phyloP scores from a whole-genome alignment of 2,888 invertebrate species.

The Gibbula magus region DNA sequence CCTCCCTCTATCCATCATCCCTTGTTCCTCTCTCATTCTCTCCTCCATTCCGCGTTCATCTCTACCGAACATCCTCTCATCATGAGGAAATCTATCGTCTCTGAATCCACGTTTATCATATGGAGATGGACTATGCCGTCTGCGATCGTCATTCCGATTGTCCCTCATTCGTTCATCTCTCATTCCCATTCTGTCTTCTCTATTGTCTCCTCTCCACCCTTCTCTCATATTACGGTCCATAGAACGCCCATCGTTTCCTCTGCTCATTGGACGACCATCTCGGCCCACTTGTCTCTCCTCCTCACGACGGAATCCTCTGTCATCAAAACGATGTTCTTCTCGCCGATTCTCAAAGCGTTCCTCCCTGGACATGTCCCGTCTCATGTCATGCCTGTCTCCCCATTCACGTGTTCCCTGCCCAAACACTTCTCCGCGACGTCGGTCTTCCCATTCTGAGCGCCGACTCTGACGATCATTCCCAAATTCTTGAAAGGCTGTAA shows the following conservation, averaged over 20 bases:
- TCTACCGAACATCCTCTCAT: not conserved
- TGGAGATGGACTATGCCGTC: not conserved
- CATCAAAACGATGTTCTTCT: conserved; percentile 27
- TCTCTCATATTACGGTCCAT: not conserved
- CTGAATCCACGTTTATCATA: not conserved
- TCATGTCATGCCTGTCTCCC: conserved; percentile 4
- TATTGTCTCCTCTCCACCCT: not conserved
- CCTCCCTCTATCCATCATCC: conserved; percentile 12
- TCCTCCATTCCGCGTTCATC: not conserved
- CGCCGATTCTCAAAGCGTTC: conserved; percentile 26
- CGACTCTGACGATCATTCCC: conserved; percentile 21
- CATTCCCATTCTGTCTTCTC: conserved; percentile 14
- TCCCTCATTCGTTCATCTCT: conserved; percentile 11
- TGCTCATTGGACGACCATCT: conserved; percentile 2
- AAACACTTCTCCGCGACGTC: conserved; percentile 23
- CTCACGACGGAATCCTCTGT: conserved; percentile 18
- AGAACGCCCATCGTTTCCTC: not conserved
- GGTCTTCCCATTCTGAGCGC: conserved; percentile 25
- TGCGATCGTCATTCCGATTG: not conserved
- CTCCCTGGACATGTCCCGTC: conserved; percentile 5
- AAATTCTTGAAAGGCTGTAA: not conserved
- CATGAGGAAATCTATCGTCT: not conserved
- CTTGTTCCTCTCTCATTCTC: not conserved
- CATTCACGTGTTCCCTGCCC: conserved; percentile 1
- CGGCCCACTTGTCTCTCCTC: not conserved